Evolutionary conservation across 2,888 invertebrate genomes (phyloP).

Genomic region (Galerucella nymphaeae): DNA sequence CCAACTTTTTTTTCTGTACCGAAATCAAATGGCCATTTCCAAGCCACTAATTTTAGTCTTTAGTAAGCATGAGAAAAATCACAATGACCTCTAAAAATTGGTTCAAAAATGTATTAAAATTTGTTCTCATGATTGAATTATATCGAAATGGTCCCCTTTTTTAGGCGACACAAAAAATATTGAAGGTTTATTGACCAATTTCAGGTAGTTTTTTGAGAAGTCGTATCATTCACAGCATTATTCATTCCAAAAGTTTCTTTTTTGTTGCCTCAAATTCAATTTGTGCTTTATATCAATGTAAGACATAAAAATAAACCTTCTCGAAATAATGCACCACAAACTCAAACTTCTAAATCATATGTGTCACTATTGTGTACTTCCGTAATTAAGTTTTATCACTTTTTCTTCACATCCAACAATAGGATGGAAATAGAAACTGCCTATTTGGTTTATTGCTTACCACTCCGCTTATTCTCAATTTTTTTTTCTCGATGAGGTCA

Average conservation of each 20-base stretch:
- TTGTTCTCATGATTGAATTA: too few species aligned
- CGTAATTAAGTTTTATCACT: slow-evolving; percentile 34
- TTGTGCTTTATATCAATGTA: slow-evolving; percentile 18
- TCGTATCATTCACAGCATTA: neutral
- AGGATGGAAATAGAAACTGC: slow-evolving; percentile 28
- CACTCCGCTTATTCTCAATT: slow-evolving; percentile 31
- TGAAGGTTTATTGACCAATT: too few species aligned
- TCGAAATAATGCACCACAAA: slow-evolving; percentile 2
- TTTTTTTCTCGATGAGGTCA: slow-evolving; percentile 27
- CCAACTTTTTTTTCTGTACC: too few species aligned
- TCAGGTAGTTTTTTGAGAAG: too few species aligned
- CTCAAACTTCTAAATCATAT: slow-evolving; percentile 8
- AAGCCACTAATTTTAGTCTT: too few species aligned
- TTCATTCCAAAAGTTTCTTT: neutral
- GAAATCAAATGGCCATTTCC: too few species aligned
- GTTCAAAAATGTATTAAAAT: too few species aligned
- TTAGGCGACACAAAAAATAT: too few species aligned
- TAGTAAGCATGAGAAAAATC: too few species aligned
- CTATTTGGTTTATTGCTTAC: slow-evolving; percentile 32
- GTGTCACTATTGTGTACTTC: slow-evolving; percentile 11
- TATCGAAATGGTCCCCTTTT: too few species aligned
- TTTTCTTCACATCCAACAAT: slow-evolving; percentile 28
- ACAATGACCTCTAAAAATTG: too few species aligned
- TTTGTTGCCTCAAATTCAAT: slow-evolving; percentile 5
- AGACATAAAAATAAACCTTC: slow-evolving; percentile 20